Percentiles rank a stretch among this genome's conserved stretches.
Conservation (phyloP, 2,797 vertebrate genomes). For the Chaetodon trifasciatus region DNA sequence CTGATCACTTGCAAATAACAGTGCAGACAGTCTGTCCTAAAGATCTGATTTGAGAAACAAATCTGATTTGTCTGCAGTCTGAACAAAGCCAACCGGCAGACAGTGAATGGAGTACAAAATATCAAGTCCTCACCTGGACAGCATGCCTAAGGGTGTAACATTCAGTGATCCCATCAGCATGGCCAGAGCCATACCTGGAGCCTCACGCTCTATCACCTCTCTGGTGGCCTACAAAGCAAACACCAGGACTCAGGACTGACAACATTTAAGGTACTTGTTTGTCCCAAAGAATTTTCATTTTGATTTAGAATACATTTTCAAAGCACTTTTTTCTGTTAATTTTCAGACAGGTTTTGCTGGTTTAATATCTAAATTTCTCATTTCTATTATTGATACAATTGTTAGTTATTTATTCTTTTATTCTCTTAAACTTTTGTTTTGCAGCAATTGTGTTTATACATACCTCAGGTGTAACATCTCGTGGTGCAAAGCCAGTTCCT, state of each 20-base stretch:
- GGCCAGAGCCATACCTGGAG: conserved; percentile 97
- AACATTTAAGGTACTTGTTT: background rate
- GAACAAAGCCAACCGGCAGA: conserved; percentile 4
- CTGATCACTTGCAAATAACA: no score
- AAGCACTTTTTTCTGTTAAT: background rate
- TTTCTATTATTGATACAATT: background rate
- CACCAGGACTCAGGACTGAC: background rate
- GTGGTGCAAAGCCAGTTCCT: conserved; percentile 97
- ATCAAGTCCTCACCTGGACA: conserved; percentile 80
- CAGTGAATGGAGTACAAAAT: background rate
- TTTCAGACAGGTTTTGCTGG: background rate
- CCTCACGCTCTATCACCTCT: conserved; percentile 98
- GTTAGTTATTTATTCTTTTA: background rate
- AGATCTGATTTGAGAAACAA: no score
- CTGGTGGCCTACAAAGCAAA: conserved; percentile 91
- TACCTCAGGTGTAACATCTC: conserved; percentile 99
- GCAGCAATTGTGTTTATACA: background rate
- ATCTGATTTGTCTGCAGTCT: no score
- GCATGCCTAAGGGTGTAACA: conserved; percentile 98
- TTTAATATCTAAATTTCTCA: background rate
- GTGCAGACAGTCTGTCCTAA: no score
- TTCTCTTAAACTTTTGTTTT: background rate
- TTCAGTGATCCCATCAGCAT: conserved; percentile 99
- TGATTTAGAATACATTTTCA: background rate
- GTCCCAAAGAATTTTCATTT: background rate